Evolutionary conservation across 1,140 invertebrate genomes (phyloP).

Genomic region (Oryctes rhinoceros): DNA sequence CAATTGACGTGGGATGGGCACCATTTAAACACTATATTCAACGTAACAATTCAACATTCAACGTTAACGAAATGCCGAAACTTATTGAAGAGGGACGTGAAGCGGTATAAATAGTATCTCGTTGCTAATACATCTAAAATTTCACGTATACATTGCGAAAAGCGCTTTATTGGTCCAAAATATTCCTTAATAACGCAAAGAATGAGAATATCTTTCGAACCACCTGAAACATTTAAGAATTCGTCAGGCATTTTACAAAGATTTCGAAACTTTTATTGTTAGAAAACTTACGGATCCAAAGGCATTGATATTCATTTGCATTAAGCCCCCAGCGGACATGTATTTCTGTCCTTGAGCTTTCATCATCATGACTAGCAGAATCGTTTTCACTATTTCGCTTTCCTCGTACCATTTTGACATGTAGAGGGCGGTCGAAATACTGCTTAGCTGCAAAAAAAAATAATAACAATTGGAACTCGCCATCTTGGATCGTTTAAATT

Average conservation of each 20-base stretch:
- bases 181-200: neutral
- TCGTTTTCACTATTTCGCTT: neutral
- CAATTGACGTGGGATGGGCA: no score
- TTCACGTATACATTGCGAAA: neutral
- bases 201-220: neutral
- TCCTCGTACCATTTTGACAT: neutral
- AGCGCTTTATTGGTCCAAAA: neutral
- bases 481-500: no score
- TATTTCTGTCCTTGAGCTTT: neutral
- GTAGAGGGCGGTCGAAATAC: neutral
- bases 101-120: no score
- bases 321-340: neutral
- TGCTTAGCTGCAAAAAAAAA: neutral
- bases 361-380: neutral
- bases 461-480: no score
- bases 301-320: neutral
- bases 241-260: neutral
- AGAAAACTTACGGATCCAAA: conserved; percentile 3
- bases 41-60: no score
- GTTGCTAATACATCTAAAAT: no score
- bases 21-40: no score
- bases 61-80: no score
- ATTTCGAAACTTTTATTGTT: neutral
- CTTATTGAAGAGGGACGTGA: no score
- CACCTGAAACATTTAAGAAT: neutral